phyloP scores from a whole-genome alignment of 2,888 invertebrate genomes.

The Thalpophila matura region DNA sequence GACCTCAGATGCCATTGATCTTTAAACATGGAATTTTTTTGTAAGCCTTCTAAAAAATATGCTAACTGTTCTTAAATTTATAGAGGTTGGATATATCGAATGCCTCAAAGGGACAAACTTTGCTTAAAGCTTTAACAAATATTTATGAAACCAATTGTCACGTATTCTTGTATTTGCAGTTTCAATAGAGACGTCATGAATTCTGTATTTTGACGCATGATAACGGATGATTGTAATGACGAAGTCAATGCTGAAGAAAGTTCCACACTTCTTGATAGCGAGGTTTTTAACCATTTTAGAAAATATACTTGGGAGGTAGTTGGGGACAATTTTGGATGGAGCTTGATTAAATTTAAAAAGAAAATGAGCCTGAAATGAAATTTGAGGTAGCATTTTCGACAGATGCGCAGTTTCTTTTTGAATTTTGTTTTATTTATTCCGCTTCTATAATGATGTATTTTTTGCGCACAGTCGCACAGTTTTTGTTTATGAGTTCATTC shows the following conservation, averaged over 20 bases:
- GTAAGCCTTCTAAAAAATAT: constrained; percentile 31
- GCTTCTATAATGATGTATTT: neutral
- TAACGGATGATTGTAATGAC: constrained; percentile 20
- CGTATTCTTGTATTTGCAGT: constrained; percentile 42
- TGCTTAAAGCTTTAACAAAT: constrained; percentile 63
- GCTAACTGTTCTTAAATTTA: constrained; percentile 56
- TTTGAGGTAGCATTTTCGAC: neutral
- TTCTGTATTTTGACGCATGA: constrained; percentile 25
- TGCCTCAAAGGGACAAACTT: constrained; percentile 61
- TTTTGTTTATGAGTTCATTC: neutral
- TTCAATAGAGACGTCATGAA: constrained; percentile 35
- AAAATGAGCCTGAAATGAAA: neutral
- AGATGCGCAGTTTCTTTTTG: constrained; percentile 14
- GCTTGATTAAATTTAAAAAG: neutral
- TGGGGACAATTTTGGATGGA: neutral
- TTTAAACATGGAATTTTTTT: constrained; percentile 43
- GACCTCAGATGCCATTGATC: constrained; percentile 45
- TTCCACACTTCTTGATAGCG: neutral
- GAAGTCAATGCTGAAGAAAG: constrained; percentile 13
- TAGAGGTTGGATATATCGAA: constrained; percentile 23
- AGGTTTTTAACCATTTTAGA: neutral
- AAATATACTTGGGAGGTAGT: no score
- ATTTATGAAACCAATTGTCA: constrained; percentile 63
- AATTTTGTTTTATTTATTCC: constrained; percentile 1
- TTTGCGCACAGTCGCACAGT: rapidly evolving